A percentile compares a stretch with the other conserved stretches of the same genome.
Evolutionary conservation across 2,113 vertebrate species (phyloP).

Genomic region (Brachyistius frenatus): DNA sequence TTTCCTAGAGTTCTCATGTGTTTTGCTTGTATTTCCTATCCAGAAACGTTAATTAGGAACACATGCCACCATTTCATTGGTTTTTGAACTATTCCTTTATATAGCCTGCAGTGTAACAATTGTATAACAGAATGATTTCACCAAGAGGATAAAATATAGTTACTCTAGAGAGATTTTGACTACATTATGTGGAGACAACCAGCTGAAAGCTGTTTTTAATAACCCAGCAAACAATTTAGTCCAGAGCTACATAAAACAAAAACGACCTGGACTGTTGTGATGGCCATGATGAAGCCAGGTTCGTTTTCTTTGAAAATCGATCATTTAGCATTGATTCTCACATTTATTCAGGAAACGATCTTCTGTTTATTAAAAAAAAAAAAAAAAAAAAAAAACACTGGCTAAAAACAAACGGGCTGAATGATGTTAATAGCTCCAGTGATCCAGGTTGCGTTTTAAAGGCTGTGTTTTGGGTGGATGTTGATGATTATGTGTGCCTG

Average conservation of each 20-base stretch:
- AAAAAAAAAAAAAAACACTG: background rate
- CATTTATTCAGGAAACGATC: slow-evolving; percentile 35
- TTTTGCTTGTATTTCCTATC: slow-evolving; percentile 54
- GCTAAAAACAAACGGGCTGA: background rate
- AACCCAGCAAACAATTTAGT: slow-evolving; percentile 74
- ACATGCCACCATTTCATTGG: slow-evolving; percentile 76
- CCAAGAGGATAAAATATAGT: slow-evolving; percentile 77
- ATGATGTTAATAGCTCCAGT: background rate
- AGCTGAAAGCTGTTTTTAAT: slow-evolving; percentile 77
- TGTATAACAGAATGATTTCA: slow-evolving; percentile 76
- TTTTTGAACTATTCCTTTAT: slow-evolving; percentile 77
- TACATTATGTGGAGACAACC: slow-evolving; percentile 77
- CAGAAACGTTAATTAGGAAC: slow-evolving; percentile 78
- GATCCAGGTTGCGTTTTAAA: background rate
- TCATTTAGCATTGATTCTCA: slow-evolving; percentile 32
- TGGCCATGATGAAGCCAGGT: slow-evolving; percentile 37
- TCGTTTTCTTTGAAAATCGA: slow-evolving; percentile 37
- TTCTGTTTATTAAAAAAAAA: slow-evolving; percentile 8
- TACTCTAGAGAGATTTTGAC: slow-evolving; percentile 79
- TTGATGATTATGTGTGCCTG: background rate
- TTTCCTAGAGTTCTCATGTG: slow-evolving; percentile 53
- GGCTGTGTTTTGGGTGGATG: background rate
- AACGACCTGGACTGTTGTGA: slow-evolving; percentile 58
- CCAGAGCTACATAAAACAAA: slow-evolving; percentile 66
- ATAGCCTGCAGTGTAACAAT: slow-evolving; percentile 77